These are phyloP conservation scores for Ophraella communa DNA, from an alignment of 2,888 invertebrate genomes.

Conservation along the genomic window DNA sequence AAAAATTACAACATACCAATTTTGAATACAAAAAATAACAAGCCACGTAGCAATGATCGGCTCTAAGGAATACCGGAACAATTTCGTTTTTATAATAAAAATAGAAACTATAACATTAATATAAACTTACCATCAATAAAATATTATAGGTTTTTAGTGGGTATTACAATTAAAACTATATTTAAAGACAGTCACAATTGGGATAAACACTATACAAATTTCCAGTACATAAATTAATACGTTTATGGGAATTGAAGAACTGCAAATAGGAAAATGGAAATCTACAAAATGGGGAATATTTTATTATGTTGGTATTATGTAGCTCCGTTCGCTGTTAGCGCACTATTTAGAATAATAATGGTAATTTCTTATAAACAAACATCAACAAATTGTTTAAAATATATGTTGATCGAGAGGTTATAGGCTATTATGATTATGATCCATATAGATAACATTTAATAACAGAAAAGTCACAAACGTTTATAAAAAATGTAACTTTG, in stretches of 20 bases:
- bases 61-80: slow-evolving; percentile 25
- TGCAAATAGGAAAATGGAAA: background rate
- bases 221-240: background rate
- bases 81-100: slow-evolving; percentile 26
- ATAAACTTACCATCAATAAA: slow-evolving; percentile 16
- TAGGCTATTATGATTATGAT: too few relatives aligned
- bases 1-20: background rate
- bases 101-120: slow-evolving; percentile 12
- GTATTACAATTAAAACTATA: slow-evolving; percentile 11
- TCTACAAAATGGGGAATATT: background rate
- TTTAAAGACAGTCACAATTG: slow-evolving; percentile 3
- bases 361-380: too few relatives aligned
- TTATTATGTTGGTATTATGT: slow-evolving; percentile 1
- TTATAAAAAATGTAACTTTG: too few relatives aligned
- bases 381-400: too few relatives aligned
- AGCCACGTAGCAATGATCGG: slow-evolving; percentile 34
- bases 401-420: too few relatives aligned
- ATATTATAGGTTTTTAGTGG: background rate
- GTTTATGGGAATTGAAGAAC: background rate
- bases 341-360: too few relatives aligned
- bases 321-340: background rate
- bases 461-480: too few relatives aligned
- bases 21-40: background rate
- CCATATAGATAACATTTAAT: too few relatives aligned
- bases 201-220: slow-evolving; percentile 8